Percentiles rank a stretch among this genome's conserved stretches.
These are phyloP conservation scores for Eptesicus fuscus DNA, from an alignment of 2,113 vertebrate genomes.

Conservation along the genomic window DNA sequence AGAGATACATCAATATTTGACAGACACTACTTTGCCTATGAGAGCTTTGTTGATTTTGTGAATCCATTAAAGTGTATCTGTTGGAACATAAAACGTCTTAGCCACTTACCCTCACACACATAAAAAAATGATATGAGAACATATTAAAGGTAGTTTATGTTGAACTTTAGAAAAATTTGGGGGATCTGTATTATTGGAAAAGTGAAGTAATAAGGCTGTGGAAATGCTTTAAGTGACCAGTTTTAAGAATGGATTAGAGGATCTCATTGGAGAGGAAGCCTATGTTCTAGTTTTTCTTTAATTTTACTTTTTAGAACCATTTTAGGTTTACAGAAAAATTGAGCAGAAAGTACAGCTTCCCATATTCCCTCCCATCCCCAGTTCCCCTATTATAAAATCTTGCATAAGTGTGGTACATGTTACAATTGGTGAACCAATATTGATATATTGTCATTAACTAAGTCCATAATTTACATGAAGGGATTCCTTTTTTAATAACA, in stretches of 20 bases:
- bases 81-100: neutral
- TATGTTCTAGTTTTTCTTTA: neutral
- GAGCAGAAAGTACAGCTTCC: neutral
- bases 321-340: neutral
- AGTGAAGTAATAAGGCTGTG: neutral
- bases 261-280: neutral
- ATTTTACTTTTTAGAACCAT: neutral
- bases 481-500: neutral
- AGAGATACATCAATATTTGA: neutral
- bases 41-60: neutral
- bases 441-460: neutral
- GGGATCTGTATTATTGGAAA: neutral
- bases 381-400: neutral
- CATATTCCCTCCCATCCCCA: neutral
- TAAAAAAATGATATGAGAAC: neutral
- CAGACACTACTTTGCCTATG: neutral
- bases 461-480: neutral
- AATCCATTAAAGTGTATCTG: neutral
- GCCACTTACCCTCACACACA: neutral
- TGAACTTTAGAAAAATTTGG: neutral
- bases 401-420: neutral
- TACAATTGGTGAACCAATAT: neutral
- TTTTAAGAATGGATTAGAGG: constrained; percentile 17
- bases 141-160: neutral
- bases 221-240: neutral